Conservation (phyloP, 2,113 vertebrate genomes). For the Phyllostomus hastatus region DNA sequence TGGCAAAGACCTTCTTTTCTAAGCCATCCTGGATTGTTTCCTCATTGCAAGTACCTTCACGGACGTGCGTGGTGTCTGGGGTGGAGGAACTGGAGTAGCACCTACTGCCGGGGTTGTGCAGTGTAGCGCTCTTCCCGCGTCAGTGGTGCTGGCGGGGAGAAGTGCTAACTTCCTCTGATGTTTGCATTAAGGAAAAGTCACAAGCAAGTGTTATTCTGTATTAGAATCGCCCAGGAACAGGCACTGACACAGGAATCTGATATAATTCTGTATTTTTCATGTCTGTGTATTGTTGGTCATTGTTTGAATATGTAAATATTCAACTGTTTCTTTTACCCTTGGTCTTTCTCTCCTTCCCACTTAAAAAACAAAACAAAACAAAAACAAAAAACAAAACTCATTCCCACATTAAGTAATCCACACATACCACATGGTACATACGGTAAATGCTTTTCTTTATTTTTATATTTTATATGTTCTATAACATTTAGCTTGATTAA, state of each 20-base stretch:
- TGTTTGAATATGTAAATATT: slow-evolving; percentile 20
- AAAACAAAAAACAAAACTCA: background rate
- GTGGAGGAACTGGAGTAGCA: background rate
- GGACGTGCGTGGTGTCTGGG: background rate
- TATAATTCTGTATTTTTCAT: slow-evolving; percentile 6
- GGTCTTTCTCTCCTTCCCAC: background rate
- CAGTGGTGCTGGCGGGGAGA: background rate
- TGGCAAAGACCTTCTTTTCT: background rate
- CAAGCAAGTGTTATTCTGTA: background rate
- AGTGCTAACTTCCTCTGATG: background rate
- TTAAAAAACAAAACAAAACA: background rate
- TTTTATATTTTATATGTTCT: slow-evolving; percentile 1
- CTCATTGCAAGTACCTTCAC: background rate
- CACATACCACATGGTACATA: background rate
- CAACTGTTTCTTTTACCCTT: background rate
- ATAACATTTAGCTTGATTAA: background rate
- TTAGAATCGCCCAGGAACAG: background rate
- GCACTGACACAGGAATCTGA: background rate
- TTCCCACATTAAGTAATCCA: background rate
- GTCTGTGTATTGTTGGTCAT: background rate
- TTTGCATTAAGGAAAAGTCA: slow-evolving; percentile 22
- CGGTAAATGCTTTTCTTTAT: background rate
- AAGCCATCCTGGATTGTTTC: background rate
- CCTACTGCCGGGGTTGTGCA: too few relatives aligned
- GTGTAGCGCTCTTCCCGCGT: background rate